Evolutionary conservation across 2,797 vertebrate genomes (phyloP).

Genomic region (Neosalanx taihuensis): DNA sequence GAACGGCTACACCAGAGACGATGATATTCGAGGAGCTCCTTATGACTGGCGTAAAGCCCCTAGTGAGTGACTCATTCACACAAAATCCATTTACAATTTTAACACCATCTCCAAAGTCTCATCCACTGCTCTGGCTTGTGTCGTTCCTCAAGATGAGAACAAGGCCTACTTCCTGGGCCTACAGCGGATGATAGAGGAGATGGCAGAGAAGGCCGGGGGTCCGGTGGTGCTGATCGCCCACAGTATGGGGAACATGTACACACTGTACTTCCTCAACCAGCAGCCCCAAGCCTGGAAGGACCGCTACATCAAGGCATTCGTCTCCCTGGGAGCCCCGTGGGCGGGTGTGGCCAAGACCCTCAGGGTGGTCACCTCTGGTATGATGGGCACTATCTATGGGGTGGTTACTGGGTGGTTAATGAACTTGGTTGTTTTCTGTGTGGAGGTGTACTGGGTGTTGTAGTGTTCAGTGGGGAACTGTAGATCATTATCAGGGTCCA

Average conservation of each 20-base stretch:
- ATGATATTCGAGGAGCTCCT: constrained; percentile 89
- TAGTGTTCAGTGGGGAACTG: not conserved
- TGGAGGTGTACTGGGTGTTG: too few species aligned
- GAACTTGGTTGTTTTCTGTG: too few species aligned
- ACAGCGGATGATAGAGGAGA: constrained; percentile 88
- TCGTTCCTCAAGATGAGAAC: constrained; percentile 84
- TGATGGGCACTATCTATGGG: constrained; percentile 7
- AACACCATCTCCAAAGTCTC: not conserved
- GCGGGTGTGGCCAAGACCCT: constrained; percentile 95
- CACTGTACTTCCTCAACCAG: constrained; percentile 91
- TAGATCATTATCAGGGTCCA: not conserved
- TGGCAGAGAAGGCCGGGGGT: constrained; percentile 81
- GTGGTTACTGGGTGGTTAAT: too few species aligned
- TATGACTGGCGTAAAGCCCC: constrained; percentile 98
- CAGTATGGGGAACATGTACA: constrained; percentile 99
- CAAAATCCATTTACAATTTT: not conserved
- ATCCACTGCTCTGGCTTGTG: not conserved
- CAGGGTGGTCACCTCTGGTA: constrained; percentile 90
- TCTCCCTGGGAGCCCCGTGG: constrained; percentile 90
- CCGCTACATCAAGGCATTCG: constrained; percentile 85
- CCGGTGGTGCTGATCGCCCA: constrained; percentile 93
- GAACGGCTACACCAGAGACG: constrained; percentile 88
- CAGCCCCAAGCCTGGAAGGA: constrained; percentile 95
- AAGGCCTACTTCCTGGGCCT: constrained; percentile 84
- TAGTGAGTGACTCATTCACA: constrained; percentile 72